phyloP scores from a whole-genome alignment of 2,113 vertebrate genomes.

The Mixornis gularis region DNA sequence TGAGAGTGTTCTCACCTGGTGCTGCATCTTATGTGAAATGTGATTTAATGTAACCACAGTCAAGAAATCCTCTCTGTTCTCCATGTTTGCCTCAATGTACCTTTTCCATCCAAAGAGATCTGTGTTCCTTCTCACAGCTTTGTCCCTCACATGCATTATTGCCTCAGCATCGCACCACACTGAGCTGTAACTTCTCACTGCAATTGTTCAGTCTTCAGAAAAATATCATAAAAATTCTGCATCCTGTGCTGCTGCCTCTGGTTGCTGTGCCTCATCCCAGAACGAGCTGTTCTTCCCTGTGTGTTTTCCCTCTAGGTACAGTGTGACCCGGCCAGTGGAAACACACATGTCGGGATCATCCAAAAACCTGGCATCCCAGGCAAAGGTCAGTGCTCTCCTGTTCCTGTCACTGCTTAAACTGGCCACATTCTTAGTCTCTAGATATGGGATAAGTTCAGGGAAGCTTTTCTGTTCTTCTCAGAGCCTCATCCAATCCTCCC shows the following conservation, averaged over 20 bases:
- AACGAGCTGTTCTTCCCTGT: not conserved
- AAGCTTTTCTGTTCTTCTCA: not conserved
- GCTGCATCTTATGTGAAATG: not conserved
- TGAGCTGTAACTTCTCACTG: not conserved
- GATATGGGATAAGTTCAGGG: not conserved
- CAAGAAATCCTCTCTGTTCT: not conserved
- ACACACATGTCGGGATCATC: constrained; percentile 85
- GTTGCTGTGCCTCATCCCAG: not conserved
- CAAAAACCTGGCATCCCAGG: constrained; percentile 77
- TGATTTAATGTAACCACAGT: not conserved
- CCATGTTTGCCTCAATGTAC: not conserved
- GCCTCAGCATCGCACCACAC: not conserved
- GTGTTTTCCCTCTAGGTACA: constrained; percentile 80
- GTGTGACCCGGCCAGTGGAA: constrained; percentile 85
- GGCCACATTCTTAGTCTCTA: not conserved
- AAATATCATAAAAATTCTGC: not conserved
- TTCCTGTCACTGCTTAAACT: not conserved
- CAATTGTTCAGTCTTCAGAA: not conserved
- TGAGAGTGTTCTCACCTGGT: not conserved
- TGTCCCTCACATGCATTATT: not conserved
- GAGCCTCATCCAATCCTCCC: not conserved
- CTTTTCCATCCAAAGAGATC: not conserved
- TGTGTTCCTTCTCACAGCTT: not conserved
- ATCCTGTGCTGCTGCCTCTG: not conserved
- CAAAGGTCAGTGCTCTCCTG: constrained; percentile 76